A percentile compares a stretch with the other conserved stretches of the same genome.
These are phyloP conservation scores for Fukomys damarensis DNA, from an alignment of 2,113 vertebrate genomes.

Conservation along the genomic window DNA sequence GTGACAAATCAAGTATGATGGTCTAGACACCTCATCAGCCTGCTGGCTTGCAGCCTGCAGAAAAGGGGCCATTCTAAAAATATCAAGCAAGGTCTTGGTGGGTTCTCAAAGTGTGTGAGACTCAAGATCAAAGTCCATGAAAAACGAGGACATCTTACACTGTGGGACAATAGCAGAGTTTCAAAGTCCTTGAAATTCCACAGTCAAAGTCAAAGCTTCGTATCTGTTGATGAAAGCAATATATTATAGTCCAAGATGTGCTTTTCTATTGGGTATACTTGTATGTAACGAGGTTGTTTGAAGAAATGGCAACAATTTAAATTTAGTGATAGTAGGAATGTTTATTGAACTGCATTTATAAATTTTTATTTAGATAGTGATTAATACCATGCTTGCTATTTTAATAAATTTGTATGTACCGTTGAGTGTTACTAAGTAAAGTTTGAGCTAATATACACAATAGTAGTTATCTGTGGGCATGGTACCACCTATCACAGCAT, in stretches of 20 bases:
- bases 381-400: neutral
- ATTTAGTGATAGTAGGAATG: neutral
- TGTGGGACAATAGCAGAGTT: neutral
- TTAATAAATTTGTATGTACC: neutral
- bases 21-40: slow-evolving; percentile 64
- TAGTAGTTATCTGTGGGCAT: neutral
- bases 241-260: neutral
- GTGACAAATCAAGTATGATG: slow-evolving; percentile 69
- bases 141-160: neutral
- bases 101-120: neutral
- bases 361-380: neutral
- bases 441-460: neutral
- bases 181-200: neutral
- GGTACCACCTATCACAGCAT: neutral
- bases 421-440: neutral
- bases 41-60: neutral
- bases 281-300: neutral
- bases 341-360: neutral
- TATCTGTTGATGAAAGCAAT: neutral
- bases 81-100: neutral
- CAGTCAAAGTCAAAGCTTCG: neutral
- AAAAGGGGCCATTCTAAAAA: slow-evolving; percentile 35
- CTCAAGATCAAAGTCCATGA: neutral
- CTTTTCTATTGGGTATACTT: neutral
- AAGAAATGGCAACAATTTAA: neutral